Evolutionary conservation across 1,140 invertebrate genomes (phyloP), one percentile per base, ranked within the genome.

Genomic region (Drosophila jambulina): DNA sequence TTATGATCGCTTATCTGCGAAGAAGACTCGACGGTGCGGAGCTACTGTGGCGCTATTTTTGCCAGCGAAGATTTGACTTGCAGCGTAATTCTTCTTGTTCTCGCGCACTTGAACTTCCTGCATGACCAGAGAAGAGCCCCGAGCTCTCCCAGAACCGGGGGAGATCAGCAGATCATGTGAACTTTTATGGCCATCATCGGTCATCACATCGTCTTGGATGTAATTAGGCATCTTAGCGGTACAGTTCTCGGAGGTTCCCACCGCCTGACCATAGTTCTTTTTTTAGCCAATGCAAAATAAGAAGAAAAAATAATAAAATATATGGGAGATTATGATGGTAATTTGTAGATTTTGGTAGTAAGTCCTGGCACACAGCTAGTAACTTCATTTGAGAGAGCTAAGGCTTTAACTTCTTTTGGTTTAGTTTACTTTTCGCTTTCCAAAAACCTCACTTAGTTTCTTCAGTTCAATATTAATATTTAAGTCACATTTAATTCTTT

Each of bases 151-250:
- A 53, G 49, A 19, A 21, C 19, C 19, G 29, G 32, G 51, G 10
- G 19, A 61, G 69, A 48, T 70, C 69, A 70, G 36, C 43, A 51
- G 67, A 71, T 72, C 70, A 72, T 72, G 70, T 72, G 70, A 72
- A 72, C 70, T 72, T 72, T 72, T 72, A 72, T 75, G 70, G 49
- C 72, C 70, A 75, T 82, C 78, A 80, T 81, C 81, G 81, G 72
- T 84, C 62, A 80, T 86, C 68, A n/a, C 67, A 42, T 72, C 68
- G 68, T 60, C 70, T 72, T 72, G 70, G 58, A 75, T 85, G 78
- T 86, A 84, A 85, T 85, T 85, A 85, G 78, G 78, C 78, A 85
- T 76, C 84, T 86, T 86, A 86, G 78, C 82, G 82, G 82, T 85
- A 85, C 78, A 85, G n/a, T 78, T 80, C 67, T 8, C 15, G 61